phyloP scores from a whole-genome alignment of 2,113 vertebrate species.

The Alethe diademata region DNA sequence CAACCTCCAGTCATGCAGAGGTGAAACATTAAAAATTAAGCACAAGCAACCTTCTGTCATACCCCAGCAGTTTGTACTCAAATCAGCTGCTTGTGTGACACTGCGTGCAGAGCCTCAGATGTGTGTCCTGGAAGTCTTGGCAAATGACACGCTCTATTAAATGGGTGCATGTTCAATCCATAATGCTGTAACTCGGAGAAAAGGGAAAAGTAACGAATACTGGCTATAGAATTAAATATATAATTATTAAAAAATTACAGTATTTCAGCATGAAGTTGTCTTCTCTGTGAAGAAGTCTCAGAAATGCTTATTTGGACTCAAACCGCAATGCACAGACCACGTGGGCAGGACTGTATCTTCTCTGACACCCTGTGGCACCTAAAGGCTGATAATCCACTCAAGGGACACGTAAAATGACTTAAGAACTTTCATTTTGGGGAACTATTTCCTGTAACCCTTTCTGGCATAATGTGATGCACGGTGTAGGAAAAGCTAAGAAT shows the following conservation, averaged over 20 bases:
- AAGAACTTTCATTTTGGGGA: not conserved
- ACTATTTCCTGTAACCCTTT: not conserved
- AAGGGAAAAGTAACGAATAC: not conserved
- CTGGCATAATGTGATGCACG: fast-evolving
- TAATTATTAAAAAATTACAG: not conserved
- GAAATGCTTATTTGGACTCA: fast-evolving
- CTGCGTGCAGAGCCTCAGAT: not conserved
- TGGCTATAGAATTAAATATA: not conserved
- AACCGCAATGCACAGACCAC: not conserved
- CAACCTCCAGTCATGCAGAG: not conserved
- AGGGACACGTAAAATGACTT: not conserved
- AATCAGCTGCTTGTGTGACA: not conserved
- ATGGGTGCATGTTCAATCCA: fast-evolving
- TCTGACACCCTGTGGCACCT: not conserved
- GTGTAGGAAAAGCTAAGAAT: not conserved
- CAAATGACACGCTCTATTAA: not conserved
- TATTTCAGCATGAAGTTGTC: not conserved
- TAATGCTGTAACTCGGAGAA: not conserved
- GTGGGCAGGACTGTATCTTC: not conserved
- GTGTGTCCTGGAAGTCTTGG: not conserved
- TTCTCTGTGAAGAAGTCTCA: not conserved
- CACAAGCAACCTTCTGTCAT: not conserved
- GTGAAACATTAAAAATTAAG: not conserved
- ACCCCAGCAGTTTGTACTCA: not conserved
- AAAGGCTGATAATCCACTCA: not conserved